These are phyloP conservation scores for Ascidia mentula DNA, from an alignment of 23 tunicate species.

Conservation along the genomic window DNA sequence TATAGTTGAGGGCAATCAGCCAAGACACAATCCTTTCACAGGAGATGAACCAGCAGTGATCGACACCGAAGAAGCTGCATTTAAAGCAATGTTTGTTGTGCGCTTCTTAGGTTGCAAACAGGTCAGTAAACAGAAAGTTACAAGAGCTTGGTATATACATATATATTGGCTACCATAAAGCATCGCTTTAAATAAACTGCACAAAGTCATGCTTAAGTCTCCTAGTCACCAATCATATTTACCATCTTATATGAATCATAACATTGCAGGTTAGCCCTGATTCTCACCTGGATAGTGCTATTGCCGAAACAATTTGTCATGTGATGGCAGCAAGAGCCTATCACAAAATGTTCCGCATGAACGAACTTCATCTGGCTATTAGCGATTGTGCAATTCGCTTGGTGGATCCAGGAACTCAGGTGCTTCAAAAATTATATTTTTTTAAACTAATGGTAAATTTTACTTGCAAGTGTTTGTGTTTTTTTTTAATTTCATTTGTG, in stretches of 20 bases:
- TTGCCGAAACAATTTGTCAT: constrained; percentile 72
- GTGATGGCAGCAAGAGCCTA: constrained; percentile 87
- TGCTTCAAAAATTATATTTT: too few relatives aligned
- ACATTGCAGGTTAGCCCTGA: constrained; percentile 39
- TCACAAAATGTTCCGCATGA: constrained; percentile 70
- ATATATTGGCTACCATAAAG: too few relatives aligned
- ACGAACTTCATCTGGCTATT: constrained; percentile 65
- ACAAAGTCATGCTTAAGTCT: too few relatives aligned
- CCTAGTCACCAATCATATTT: not conserved
- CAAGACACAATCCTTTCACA: constrained; percentile 33
- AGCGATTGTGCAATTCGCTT: constrained; percentile 37
- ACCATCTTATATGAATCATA: not conserved
- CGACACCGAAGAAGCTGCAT: constrained; percentile 23
- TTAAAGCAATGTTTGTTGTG: constrained; percentile 70
- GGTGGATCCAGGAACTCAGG: constrained; percentile 66
- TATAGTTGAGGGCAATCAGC: too few relatives aligned
- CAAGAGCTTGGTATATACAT: too few relatives aligned
- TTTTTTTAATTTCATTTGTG: too few relatives aligned
- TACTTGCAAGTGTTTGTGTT: too few relatives aligned
- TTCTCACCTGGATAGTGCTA: constrained; percentile 34
- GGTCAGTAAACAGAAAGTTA: too few relatives aligned
- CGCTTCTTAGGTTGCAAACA: constrained; percentile 73
- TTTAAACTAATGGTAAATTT: too few relatives aligned
- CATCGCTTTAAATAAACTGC: too few relatives aligned
- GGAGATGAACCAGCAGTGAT: constrained; percentile 2